Percentiles rank a stretch among this genome's conserved stretches.
These are phyloP conservation scores for Acanthurus lineatus DNA, from an alignment of 2,797 vertebrate species.

Conservation along the genomic window DNA sequence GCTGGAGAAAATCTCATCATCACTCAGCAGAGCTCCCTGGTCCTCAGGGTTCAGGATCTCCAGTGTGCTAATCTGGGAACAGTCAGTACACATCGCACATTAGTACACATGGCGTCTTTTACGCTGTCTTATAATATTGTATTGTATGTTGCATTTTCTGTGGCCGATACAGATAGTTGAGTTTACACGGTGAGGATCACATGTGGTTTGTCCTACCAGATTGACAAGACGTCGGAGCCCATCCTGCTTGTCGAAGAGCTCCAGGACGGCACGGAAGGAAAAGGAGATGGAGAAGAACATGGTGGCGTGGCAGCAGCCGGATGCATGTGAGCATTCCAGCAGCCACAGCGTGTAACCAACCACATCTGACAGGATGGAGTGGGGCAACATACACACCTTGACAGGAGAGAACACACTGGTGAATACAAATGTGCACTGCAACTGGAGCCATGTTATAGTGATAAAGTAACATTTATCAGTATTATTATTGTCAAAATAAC, in stretches of 20 bases:
- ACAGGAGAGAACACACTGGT: slow-evolving; percentile 37
- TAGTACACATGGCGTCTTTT: not conserved
- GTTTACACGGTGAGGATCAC: slow-evolving; percentile 1
- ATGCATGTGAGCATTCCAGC: slow-evolving; percentile 98
- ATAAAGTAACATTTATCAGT: not conserved
- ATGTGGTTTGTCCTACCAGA: slow-evolving; percentile 79
- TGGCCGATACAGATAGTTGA: slow-evolving; percentile 7
- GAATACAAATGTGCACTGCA: slow-evolving; percentile 48
- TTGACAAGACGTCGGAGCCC: slow-evolving; percentile 97
- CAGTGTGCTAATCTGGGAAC: slow-evolving; percentile 95
- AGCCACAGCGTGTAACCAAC: slow-evolving; percentile 98
- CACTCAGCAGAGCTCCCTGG: slow-evolving; percentile 95
- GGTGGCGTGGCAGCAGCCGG: slow-evolving; percentile 98
- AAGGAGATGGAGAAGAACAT: slow-evolving; percentile 99
- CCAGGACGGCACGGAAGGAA: slow-evolving; percentile 96
- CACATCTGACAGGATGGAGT: slow-evolving; percentile 94
- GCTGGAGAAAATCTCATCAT: slow-evolving; percentile 99
- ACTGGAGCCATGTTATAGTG: not conserved
- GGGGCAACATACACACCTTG: slow-evolving; percentile 97
- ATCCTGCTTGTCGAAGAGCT: slow-evolving; percentile 97
- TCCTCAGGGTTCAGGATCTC: slow-evolving; percentile 98
- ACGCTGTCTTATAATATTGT: not conserved
- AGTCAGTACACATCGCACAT: slow-evolving; percentile 22
- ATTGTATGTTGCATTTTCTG: not conserved
- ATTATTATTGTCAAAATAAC: not conserved